Conservation (phyloP, 2,888 invertebrate genomes). For the Hartigia nigra region DNA sequence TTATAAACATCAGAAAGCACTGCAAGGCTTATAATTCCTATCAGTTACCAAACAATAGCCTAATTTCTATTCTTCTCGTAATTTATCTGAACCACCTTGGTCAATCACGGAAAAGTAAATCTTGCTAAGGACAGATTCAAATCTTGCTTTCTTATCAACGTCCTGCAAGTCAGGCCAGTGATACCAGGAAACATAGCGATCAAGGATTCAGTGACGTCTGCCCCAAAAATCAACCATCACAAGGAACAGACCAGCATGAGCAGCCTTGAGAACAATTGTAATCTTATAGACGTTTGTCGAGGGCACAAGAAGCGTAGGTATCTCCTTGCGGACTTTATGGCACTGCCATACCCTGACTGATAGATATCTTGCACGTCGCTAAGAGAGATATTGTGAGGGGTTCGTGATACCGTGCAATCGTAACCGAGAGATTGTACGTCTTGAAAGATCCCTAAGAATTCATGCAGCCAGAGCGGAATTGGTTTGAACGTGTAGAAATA, state of each 20-base stretch:
- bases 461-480: too few relatives aligned
- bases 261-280: neutral
- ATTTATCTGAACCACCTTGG: neutral
- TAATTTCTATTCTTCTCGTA: neutral
- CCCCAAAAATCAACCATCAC: too few relatives aligned
- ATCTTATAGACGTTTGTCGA: neutral
- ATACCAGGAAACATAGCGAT: neutral
- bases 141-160: neutral
- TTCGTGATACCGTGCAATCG: too few relatives aligned
- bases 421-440: too few relatives aligned
- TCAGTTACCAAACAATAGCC: neutral
- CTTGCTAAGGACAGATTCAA: neutral
- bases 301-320: neutral
- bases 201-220: neutral
- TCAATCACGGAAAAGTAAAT: neutral
- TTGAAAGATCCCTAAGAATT: too few relatives aligned
- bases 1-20: neutral
- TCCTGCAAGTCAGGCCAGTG: neutral
- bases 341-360: too few relatives aligned
- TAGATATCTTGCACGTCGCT: too few relatives aligned
- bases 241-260: too few relatives aligned
- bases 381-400: too few relatives aligned
- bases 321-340: neutral
- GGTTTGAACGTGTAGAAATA: too few relatives aligned
- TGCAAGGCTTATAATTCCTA: neutral